Base-by-base conservation (phyloP, 2,888 invertebrate species). In the Macrophya annulata region DNA sequence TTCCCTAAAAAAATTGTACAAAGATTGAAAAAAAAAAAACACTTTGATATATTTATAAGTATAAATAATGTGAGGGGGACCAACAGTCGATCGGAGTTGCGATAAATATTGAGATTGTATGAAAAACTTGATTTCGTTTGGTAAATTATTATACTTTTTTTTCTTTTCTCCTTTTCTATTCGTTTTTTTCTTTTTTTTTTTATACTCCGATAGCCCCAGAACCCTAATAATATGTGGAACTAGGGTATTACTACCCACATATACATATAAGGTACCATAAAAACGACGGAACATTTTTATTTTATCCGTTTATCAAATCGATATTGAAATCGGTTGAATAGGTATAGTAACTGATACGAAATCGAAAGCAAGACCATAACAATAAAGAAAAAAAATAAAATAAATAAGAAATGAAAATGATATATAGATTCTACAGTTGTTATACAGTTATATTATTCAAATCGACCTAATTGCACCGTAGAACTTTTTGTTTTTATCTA, bases 271-370 rank as follows among this genome's bases (percentile, higher is more conserved):
- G 0, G 1, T 17, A 17, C 68, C 2, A 37, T 68, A 68, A 68
- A 68, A 68, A 1, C 17, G 17, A 4, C 68, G 37, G 37, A 68
- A 68, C 37, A 1, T 31, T 68, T 68, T 68, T 68, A 68, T 68
- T 68, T 68, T 37, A 37, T 37, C 68, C 68, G 17, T 68, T 25
- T 15, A 68, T 68, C 68, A 68, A 68, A 68, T 68, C 68, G 37
- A 68, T 68, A 68, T 68, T 68, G 68, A 68, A 68, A 68, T 37
- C 37, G 37, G 6, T 37, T 4, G 68, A 37, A 68, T 37, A 37
- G 37, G 37, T 68, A 37, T 68, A n/a, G n/a, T n/a, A 68, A 68
- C 68, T 37, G 68, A 15, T 68, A 37, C 37, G 37, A 68, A 68
- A 68, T 37, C 15, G 37, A 68, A 68, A 68, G 68, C 15, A 68